Evolutionary conservation across 2,888 invertebrate genomes (phyloP), one percentile per base, ranked within the genome.

Genomic region (Malacosoma neustria): DNA sequence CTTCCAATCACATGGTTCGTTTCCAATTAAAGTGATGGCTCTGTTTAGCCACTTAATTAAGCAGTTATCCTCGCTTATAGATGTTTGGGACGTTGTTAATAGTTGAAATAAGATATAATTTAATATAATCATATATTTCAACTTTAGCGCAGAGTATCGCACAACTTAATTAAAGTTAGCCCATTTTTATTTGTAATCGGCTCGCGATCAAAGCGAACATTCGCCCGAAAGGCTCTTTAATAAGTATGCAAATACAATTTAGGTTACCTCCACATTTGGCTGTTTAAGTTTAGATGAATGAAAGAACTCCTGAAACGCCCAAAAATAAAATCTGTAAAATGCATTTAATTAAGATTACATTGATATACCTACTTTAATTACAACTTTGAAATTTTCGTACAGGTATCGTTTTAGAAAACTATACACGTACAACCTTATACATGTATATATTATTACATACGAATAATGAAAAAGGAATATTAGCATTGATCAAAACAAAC

Each of bases 221-320:
- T 53, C 48, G 41, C 45, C 38, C 41, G 45, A 49, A 61, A 47
- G 41, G 39, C 41, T 39, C 35, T 48, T 44, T 46, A 54, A 51
- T 49, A 51, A 57, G 52, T 56, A 59, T 56, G 55, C 57, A 53
- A 56, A 57, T 60, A 47, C 50, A 51, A 58, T 60, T 60, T 52
- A 39, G 33, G 43, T 38, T 51, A 45, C 42, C 42, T 51, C 45
- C n/a, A 47, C 40, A 44, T 42, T 32, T 29, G 30, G 31, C 39
- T 33, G 40, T 32, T 22, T 37, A 52, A 53, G 36, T 57, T 49
- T 40, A 54, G 51, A 57, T 53, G 45, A 46, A 54, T 45, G 43
- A 39, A 48, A 35, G 13, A 13, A 30, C 30, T 7, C 14, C 12
- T 11, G 5, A 14, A 30, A 29, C 14, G 14, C 15, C 12, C 4